Base-by-base conservation (phyloP, 2,797 vertebrate species). In the Chelidonichthys spinosus region DNA sequence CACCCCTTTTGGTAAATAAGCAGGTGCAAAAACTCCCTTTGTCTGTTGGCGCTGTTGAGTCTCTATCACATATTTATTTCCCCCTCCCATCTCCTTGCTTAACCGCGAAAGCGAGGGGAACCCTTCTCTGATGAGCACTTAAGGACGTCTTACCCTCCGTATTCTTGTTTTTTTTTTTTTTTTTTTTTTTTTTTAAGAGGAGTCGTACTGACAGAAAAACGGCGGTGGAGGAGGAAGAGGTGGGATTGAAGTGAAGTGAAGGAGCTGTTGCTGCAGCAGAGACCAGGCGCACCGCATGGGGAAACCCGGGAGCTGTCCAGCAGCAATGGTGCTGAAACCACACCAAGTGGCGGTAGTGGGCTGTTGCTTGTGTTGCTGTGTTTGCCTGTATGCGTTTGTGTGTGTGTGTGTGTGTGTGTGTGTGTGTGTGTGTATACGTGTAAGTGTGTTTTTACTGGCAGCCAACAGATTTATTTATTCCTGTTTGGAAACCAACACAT, bases 11-110 rank as follows among this genome's bases (percentile, higher is more conserved):
- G 90, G 94, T 94, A 96, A 94, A 97, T 94, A 94, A 94, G 94
- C 92, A 87, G 92, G 93, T 94, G 94, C 94, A 96, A 85, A 90
- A 93, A 93, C 92, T 95, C 78, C 82, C 85, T 92, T 92, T 95
- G 89, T 94, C 92, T 94, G 94, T 96, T 94, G 96, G 96, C 96
- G 96, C 96, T 97, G 91, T 95, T 95, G 95, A 97, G 96, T 94
- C 93, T 91, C 75, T 90, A 91, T 86, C 92, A 91, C 83, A 72
- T 84, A 78, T 91, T 82, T 90, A 15, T 81, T 72, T 64, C 55
- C 69, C 70, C 77, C 72, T 70, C 84, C 74, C 69, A 78, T 88
- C 69, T 86, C 84, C 80, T 90, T 89, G 82, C 81, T 79, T 86
- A 85, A 91, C 84, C 82, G 90, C 82, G 87, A 90, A 86, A 91